A percentile compares a stretch with the other conserved stretches of the same genome.
These are phyloP conservation scores for Notospermus geniculatus DNA, from an alignment of 1,140 invertebrate species.

Conservation along the genomic window DNA sequence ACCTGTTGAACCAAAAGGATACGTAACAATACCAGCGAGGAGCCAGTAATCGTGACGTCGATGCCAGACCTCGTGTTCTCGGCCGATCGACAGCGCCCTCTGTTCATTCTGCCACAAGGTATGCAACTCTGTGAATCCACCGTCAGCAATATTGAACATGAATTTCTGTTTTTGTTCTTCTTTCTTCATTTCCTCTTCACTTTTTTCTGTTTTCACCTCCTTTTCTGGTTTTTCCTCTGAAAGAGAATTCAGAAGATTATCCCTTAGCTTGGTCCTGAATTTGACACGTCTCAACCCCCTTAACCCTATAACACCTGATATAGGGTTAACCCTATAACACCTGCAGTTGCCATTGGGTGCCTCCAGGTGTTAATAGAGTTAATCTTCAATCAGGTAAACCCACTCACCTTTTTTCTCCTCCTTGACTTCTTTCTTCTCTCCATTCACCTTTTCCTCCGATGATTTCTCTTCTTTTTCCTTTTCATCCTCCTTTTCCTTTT, in stretches of 20 bases:
- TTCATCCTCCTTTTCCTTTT: constrained; percentile 49
- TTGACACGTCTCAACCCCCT: too few species aligned
- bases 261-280: too few species aligned
- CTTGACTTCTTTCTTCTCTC: constrained; percentile 30
- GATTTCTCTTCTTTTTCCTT: constrained; percentile 58
- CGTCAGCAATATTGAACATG: constrained; percentile 99
- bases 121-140: constrained; percentile 98
- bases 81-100: constrained; percentile 81
- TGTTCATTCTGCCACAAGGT: constrained; percentile 99
- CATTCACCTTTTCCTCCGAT: constrained; percentile 20
- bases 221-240: constrained; percentile 18
- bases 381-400: not conserved
- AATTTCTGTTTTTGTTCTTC: constrained; percentile 67
- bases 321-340: too few species aligned
- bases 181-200: constrained; percentile 45
- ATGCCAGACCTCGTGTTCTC: constrained; percentile 66
- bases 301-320: too few species aligned
- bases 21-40: constrained; percentile 93
- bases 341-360: too few species aligned
- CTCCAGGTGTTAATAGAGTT: too few species aligned
- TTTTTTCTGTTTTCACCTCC: constrained; percentile 22
- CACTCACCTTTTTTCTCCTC: constrained; percentile 19
- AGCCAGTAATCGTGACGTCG: constrained; percentile 97
- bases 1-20: constrained; percentile 51
- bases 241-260: too few species aligned